Base-by-base conservation (phyloP, 2,888 invertebrate genomes). In the Catocala nupta region DNA sequence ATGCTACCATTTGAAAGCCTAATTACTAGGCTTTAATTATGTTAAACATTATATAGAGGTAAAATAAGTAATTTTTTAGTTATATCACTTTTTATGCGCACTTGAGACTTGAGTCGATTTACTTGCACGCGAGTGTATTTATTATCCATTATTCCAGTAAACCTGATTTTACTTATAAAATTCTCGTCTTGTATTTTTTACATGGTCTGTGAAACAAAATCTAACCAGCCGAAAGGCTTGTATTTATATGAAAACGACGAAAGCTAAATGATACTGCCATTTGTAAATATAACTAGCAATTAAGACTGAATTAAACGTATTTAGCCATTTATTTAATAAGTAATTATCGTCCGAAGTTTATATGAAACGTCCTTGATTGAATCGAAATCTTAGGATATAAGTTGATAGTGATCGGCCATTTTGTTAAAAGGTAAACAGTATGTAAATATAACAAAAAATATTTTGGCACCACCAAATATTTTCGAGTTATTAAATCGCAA, bases 241-340 rank as follows among this genome's bases (percentile, higher is more conserved):
- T 70, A 68, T 68, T 67, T 76, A 71, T 67, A 55, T 58, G 55
- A 70, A 66, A 71, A 80, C 78, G 84, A 86, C 89, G 60, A 75
- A 86, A 92, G 93, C 93, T 93, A 93, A 89, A 86, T 69, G 74
- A 90, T 86, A 92, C 92, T 92, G 93, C 93, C 92, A 92, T 81
- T 79, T 90, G 89, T 92, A 90, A 61, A 92, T 90, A 91, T 68
- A 81, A 68, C 58, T 92, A 90, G 90, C 49, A 10, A 55, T 69
- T 89, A 88, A 86, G 87, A 88, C 87, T 90, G 88, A 84, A 33
- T 49, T 50, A 50, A 42, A 39, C 11, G 16, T 78, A 79, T 82
- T 59, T 52, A 60, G 44, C 42, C 47, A 53, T 63, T 54, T 58
- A 51, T 48, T 47, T 51, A 52, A 53, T 65, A 59, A 63, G 39